phyloP scores from a whole-genome alignment of 2,797 vertebrate species.

The Glossophaga mutica region DNA sequence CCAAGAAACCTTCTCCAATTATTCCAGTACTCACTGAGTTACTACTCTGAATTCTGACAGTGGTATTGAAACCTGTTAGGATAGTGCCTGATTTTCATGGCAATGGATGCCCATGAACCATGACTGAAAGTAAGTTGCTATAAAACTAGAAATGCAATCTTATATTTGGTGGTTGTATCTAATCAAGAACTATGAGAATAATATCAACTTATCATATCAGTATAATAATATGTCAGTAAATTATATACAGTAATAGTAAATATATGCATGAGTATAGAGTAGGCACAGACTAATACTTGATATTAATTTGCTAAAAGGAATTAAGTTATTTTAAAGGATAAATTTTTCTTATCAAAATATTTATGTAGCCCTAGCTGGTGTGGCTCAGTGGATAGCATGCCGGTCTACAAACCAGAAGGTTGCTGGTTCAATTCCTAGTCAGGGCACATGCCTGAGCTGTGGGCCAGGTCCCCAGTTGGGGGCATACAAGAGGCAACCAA shows the following conservation, averaged over 20 bases:
- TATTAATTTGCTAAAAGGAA: constrained; percentile 35
- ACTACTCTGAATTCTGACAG: neutral
- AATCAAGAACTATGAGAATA: neutral
- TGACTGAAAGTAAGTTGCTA: neutral
- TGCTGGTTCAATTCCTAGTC: too few species aligned
- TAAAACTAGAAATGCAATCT: neutral
- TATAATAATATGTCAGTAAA: neutral
- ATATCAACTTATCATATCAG: neutral
- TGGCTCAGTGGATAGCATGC: too few species aligned
- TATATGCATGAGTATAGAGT: neutral
- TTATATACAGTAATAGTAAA: constrained; percentile 2
- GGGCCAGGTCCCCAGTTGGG: too few species aligned
- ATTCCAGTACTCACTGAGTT: neutral
- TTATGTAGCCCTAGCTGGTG: too few species aligned
- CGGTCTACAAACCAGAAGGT: too few species aligned
- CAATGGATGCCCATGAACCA: neutral
- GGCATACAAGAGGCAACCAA: too few species aligned
- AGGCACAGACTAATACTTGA: neutral
- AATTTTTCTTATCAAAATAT: neutral
- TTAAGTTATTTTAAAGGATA: neutral
- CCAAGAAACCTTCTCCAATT: neutral
- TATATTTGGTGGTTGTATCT: neutral
- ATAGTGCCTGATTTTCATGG: neutral
- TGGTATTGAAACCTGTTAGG: neutral
- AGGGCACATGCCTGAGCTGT: too few species aligned